These are phyloP conservation scores for Cyclophora albipunctata DNA, from an alignment of 2,888 invertebrate genomes.

Conservation along the genomic window DNA sequence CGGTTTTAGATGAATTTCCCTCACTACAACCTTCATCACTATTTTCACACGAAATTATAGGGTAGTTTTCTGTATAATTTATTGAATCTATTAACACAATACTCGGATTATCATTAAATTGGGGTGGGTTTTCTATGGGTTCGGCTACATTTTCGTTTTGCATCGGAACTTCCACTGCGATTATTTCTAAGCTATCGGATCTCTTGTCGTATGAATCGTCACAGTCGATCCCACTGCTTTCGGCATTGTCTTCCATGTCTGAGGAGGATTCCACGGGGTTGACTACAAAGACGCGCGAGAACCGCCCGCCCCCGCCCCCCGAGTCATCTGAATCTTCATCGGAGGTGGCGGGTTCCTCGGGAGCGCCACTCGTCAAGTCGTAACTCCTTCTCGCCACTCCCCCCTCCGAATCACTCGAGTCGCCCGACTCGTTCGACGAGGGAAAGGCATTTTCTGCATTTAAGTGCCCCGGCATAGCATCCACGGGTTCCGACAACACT, in stretches of 20 bases:
- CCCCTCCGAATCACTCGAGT: slow-evolving; percentile 60
- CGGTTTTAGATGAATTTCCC: slow-evolving; percentile 30
- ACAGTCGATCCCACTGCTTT: slow-evolving; percentile 76
- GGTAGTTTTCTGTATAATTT: slow-evolving; percentile 52
- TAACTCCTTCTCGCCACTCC: slow-evolving; percentile 62
- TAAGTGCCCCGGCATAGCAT: slow-evolving; percentile 61
- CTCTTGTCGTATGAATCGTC: slow-evolving; percentile 78
- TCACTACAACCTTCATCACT: slow-evolving; percentile 40
- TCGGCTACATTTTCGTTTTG: slow-evolving; percentile 42
- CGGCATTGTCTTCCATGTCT: slow-evolving; percentile 76
- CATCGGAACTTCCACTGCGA: slow-evolving; percentile 40
- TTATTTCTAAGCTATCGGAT: slow-evolving; percentile 60
- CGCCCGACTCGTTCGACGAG: slow-evolving; percentile 70
- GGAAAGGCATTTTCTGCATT: slow-evolving; percentile 73
- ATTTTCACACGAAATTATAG: slow-evolving; percentile 42
- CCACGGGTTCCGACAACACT: slow-evolving; percentile 42
- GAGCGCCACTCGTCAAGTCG: slow-evolving; percentile 60
- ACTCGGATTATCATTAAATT: slow-evolving; percentile 37
- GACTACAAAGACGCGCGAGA: slow-evolving; percentile 81
- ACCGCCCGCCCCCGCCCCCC: slow-evolving; percentile 73
- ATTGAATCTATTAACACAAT: slow-evolving; percentile 55
- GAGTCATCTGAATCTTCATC: slow-evolving; percentile 70
- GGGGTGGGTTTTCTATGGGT: slow-evolving; percentile 32
- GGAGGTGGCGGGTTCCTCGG: slow-evolving; percentile 65
- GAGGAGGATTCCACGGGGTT: slow-evolving; percentile 78